Conservation (phyloP, 2,797 vertebrate species). For the Eospalax fontanierii region DNA sequence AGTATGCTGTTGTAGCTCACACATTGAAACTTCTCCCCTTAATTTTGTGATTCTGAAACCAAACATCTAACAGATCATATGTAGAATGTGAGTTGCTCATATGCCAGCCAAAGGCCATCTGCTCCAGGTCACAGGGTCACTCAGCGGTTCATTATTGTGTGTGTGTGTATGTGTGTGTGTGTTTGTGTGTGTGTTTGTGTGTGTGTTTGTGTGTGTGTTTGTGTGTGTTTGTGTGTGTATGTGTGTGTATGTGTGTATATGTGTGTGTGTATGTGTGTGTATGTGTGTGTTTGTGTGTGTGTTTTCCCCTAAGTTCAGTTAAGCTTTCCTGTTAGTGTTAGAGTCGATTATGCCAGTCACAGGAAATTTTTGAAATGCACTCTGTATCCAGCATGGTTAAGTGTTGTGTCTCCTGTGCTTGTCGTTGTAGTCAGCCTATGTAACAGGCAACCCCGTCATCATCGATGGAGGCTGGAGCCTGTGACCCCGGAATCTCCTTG, state of each 20-base stretch:
- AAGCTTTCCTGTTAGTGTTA: background rate
- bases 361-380: background rate
- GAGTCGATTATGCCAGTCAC: background rate
- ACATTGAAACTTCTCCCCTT: background rate
- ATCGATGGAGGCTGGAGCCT: conserved; percentile 98
- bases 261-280: too few species aligned
- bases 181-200: too few species aligned
- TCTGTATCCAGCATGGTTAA: background rate
- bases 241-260: too few species aligned
- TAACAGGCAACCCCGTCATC: conserved; percentile 96
- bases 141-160: background rate
- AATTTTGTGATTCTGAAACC: conserved; percentile 51
- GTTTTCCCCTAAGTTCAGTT: conserved; percentile 13
- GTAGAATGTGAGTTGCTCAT: background rate
- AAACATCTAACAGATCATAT: background rate
- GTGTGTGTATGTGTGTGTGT: too few species aligned
- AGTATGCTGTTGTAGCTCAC: background rate
- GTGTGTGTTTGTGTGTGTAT: too few species aligned
- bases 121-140: background rate
- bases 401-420: conserved; percentile 63
- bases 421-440: conserved; percentile 93
- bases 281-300: background rate
- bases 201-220: too few species aligned
- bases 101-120: background rate
- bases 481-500: conserved; percentile 85